Evolutionary conservation across 2,888 invertebrate genomes (phyloP).

Genomic region (Myathropa florea): DNA sequence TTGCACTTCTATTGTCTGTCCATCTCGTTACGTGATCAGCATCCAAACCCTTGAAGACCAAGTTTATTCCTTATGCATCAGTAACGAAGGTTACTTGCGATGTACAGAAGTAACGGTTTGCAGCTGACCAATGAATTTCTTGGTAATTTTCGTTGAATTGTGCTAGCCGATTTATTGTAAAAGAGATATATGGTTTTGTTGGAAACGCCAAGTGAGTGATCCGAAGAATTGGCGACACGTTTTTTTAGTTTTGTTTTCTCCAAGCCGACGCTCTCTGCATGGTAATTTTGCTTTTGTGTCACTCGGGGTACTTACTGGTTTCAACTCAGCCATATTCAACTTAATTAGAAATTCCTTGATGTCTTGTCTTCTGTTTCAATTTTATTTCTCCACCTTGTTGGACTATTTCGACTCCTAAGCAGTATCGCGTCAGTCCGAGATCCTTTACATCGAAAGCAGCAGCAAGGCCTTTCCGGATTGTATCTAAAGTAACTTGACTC

Average conservation of each 20-base stretch:
- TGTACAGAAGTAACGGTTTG: no score
- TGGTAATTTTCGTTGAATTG: conserved; percentile 9
- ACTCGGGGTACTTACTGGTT: conserved; percentile 23
- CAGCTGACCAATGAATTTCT: conserved; percentile 32
- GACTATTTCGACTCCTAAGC: conserved; percentile 6
- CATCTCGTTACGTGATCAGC: conserved; percentile 10
- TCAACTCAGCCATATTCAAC: conserved; percentile 23
- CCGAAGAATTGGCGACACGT: conserved; percentile 20
- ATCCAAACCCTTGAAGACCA: conserved; percentile 14
- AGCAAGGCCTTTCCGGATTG: no score
- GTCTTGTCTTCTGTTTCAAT: conserved; percentile 7
- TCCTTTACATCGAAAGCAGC: no score
- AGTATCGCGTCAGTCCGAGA: no score
- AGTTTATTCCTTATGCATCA: not conserved
- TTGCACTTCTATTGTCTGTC: conserved; percentile 19
- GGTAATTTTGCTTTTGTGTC: conserved; percentile 18
- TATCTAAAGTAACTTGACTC: no score
- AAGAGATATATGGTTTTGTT: not conserved
- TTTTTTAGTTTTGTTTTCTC: not conserved
- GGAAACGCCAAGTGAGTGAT: conserved; percentile 16
- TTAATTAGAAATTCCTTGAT: conserved; percentile 19
- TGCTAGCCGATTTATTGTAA: not conserved
- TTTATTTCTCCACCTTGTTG: conserved; percentile 19
- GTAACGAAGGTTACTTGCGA: conserved; percentile 13
- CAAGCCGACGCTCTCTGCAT: no score